phyloP scores from a whole-genome alignment of 2,113 vertebrate species.

The Australoheros scitulus region DNA sequence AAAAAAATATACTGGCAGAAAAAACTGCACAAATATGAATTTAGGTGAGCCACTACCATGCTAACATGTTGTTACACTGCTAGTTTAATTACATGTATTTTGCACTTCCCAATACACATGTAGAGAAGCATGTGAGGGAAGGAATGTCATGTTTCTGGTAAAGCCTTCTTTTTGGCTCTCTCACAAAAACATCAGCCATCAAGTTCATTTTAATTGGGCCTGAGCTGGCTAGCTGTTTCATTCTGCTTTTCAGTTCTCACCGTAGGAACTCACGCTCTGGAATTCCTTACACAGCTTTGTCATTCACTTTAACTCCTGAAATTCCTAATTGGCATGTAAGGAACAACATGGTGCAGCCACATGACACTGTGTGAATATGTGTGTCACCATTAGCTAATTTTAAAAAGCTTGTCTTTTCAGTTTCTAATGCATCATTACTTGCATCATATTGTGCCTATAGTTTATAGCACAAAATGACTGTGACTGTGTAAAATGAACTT shows the following conservation, averaged over 20 bases:
- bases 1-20: neutral
- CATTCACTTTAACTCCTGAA: neutral
- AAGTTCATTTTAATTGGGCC: neutral
- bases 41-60: neutral
- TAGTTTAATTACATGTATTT: slow-evolving; percentile 1
- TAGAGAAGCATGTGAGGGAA: neutral
- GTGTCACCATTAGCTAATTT: too few species aligned
- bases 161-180: neutral
- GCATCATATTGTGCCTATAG: too few species aligned
- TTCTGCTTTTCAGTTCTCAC: neutral
- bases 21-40: neutral
- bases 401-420: too few species aligned
- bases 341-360: neutral
- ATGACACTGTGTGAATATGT: too few species aligned
- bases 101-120: neutral
- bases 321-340: neutral
- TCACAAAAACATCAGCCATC: neutral
- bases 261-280: neutral
- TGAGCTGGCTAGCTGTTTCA: neutral
- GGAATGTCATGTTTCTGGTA: neutral
- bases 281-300: neutral
- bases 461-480: too few species aligned
- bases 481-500: too few species aligned
- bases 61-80: neutral
- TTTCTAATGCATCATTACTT: too few species aligned